Percentiles rank a stretch among this genome's conserved stretches.
phyloP scores from a whole-genome alignment of 2,113 vertebrate genomes.

The Mobula birostris region DNA sequence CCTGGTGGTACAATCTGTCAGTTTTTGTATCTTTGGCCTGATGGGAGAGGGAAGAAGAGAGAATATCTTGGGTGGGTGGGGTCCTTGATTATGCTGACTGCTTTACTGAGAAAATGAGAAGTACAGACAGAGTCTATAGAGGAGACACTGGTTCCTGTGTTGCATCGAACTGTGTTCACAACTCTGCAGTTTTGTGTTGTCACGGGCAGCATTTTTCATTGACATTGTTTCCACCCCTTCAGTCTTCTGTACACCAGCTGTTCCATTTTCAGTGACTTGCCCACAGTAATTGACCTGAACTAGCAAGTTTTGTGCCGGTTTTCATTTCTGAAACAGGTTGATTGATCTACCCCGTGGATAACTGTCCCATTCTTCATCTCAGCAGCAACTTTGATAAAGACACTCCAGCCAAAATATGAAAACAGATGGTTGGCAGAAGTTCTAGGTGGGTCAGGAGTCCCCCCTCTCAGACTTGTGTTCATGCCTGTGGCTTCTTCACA shows the following conservation, averaged over 20 bases:
- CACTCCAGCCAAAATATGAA: neutral
- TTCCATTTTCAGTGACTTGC: neutral
- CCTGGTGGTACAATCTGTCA: no score
- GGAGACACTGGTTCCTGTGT: no score
- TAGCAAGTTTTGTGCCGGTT: neutral
- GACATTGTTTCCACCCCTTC: neutral
- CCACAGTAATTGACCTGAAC: neutral
- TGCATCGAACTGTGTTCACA: no score
- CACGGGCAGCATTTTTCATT: neutral
- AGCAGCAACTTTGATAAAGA: neutral
- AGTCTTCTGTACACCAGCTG: neutral
- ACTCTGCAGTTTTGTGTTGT: no score
- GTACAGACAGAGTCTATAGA: no score
- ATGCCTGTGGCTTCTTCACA: neutral
- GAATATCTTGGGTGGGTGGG: no score
- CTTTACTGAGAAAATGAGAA: no score
- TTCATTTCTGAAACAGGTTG: neutral
- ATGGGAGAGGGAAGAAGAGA: no score
- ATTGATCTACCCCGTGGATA: neutral
- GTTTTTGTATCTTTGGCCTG: no score
- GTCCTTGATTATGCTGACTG: no score
- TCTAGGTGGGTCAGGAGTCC: neutral
- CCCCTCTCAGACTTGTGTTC: neutral
- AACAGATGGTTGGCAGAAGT: neutral
- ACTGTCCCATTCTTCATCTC: neutral